phyloP scores from a whole-genome alignment of 2,113 vertebrate species.

The Melanerpes aurifrons region DNA sequence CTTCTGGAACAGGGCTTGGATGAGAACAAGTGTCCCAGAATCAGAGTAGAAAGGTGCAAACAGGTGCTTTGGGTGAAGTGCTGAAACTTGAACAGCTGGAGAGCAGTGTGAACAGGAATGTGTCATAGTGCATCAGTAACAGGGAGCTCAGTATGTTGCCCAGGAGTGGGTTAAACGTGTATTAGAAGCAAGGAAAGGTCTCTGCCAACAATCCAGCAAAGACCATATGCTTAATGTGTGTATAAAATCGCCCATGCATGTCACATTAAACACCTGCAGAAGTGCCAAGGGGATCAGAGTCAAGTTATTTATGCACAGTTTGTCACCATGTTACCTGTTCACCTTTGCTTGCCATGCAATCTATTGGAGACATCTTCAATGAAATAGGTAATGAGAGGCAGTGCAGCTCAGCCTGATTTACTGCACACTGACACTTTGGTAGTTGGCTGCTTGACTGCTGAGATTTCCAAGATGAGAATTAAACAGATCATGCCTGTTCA shows the following conservation, averaged over 20 bases:
- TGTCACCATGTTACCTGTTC: not conserved
- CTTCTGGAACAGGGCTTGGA: not conserved
- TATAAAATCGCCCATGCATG: not conserved
- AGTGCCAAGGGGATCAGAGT: not conserved
- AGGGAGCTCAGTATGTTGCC: not conserved
- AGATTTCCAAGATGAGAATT: not conserved
- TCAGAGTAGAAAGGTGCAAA: not conserved
- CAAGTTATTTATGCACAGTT: not conserved
- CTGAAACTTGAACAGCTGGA: not conserved
- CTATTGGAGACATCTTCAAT: not conserved
- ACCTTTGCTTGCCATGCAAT: not conserved
- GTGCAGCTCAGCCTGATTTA: not conserved
- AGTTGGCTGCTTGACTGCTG: not conserved
- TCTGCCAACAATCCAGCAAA: not conserved
- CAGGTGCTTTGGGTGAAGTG: not conserved
- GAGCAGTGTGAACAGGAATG: not conserved
- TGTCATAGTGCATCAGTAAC: not conserved
- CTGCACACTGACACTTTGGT: not conserved
- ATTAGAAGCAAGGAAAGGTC: not conserved
- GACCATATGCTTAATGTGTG: not conserved
- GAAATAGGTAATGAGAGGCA: not conserved
- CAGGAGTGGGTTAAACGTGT: not conserved
- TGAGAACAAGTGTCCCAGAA: not conserved
- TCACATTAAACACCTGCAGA: constrained; percentile 28
- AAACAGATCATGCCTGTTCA: not conserved